These are phyloP conservation scores for Scortum barcoo DNA, from an alignment of 2,113 vertebrate species.

Conservation along the genomic window DNA sequence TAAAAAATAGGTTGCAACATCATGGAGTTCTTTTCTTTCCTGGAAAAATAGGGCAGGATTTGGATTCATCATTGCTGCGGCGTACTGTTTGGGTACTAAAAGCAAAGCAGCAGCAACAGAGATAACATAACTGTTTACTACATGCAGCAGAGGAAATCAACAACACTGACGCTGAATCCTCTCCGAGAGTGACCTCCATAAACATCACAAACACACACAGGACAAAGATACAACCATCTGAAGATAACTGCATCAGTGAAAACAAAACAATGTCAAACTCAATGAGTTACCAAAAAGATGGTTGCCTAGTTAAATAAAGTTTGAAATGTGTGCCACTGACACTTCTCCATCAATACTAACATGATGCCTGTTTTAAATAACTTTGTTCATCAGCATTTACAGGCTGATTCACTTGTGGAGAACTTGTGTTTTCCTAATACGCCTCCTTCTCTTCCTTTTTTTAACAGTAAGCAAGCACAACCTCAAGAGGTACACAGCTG, in stretches of 20 bases:
- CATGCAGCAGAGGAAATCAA: conserved; percentile 4
- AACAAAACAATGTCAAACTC: not conserved
- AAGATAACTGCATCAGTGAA: not conserved
- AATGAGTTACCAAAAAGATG: not conserved
- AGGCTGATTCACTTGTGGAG: not conserved
- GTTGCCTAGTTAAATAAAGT: not conserved
- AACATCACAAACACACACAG: not conserved
- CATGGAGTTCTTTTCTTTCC: conserved; percentile 16
- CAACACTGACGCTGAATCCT: not conserved
- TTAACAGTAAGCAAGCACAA: not conserved
- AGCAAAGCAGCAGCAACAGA: not conserved
- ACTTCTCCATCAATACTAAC: not conserved
- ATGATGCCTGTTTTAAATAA: not conserved
- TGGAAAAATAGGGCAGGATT: not conserved
- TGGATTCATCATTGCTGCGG: not conserved
- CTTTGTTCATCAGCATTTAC: not conserved
- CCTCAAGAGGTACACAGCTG: not conserved
- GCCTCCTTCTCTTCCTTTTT: not conserved
- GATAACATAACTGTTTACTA: conserved; percentile 14
- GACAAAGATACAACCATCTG: not conserved
- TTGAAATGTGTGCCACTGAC: not conserved
- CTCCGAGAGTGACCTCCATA: not conserved
- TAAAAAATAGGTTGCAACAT: conserved; percentile 24
- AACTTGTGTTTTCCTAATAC: not conserved
- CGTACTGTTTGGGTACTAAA: not conserved